Conservation (phyloP, 2,113 vertebrate genomes). For the Xiphophorus maculatus region DNA sequence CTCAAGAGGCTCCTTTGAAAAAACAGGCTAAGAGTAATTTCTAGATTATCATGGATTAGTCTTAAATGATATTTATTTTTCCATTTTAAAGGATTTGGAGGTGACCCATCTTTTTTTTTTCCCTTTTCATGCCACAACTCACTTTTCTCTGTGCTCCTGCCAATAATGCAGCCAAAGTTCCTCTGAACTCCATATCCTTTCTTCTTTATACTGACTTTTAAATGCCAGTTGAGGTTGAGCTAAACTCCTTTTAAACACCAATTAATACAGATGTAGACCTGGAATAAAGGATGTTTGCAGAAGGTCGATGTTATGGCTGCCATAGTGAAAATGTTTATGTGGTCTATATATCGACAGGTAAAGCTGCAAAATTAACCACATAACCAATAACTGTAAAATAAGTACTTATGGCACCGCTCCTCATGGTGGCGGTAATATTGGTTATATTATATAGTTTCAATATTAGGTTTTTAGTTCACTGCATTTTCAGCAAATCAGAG, state of each 20-base stretch:
- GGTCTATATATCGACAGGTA: background rate
- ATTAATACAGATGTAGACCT: slow-evolving; percentile 14
- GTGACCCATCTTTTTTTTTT: too few species aligned
- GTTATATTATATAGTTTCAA: background rate
- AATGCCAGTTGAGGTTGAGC: slow-evolving; percentile 9
- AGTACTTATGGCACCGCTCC: background rate
- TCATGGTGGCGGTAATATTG: background rate
- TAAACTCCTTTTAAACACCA: background rate
- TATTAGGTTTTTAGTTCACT: background rate
- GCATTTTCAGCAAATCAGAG: background rate
- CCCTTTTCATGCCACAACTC: background rate
- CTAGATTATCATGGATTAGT: too few species aligned
- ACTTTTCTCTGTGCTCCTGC: background rate
- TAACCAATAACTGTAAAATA: background rate
- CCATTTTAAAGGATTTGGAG: too few species aligned
- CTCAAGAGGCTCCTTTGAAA: too few species aligned
- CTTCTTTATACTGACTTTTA: slow-evolving; percentile 7
- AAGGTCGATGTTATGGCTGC: background rate
- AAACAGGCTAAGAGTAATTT: too few species aligned
- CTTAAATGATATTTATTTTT: too few species aligned
- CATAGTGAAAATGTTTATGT: slow-evolving; percentile 10
- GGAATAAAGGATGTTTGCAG: background rate
- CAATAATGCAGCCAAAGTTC: slow-evolving; percentile 10
- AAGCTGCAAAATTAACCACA: slow-evolving; percentile 16
- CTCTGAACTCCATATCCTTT: slow-evolving; percentile 16